A percentile compares a stretch with the other conserved stretches of the same genome.
These are phyloP conservation scores for Malacosoma neustria DNA, from an alignment of 2,888 invertebrate genomes.

Conservation along the genomic window DNA sequence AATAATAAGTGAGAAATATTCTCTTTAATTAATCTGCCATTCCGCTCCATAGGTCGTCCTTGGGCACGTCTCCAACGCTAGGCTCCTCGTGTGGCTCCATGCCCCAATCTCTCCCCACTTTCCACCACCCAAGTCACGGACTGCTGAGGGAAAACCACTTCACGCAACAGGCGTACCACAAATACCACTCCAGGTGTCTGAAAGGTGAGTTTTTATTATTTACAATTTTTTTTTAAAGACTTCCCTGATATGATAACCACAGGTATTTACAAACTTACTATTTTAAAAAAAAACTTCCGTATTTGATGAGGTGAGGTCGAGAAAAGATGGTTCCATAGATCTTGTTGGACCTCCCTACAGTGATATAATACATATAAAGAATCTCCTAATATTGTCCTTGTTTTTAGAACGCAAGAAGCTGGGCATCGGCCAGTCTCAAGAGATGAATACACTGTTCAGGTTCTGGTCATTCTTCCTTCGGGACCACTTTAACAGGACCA, in stretches of 20 bases:
- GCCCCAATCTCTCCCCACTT: conserved; percentile 89
- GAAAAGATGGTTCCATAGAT: no score
- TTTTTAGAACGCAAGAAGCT: conserved; percentile 89
- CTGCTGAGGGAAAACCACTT: conserved; percentile 97
- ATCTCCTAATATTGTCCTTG: background rate
- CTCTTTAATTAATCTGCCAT: background rate
- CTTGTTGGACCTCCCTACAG: no score
- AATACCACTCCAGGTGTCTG: conserved; percentile 94
- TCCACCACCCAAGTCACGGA: conserved; percentile 97
- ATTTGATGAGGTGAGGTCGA: no score
- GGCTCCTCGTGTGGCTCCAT: conserved; percentile 85
- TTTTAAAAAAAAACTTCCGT: no score
- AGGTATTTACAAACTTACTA: no score
- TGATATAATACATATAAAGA: no score
- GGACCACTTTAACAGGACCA: conserved; percentile 97
- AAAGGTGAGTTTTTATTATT: conserved; percentile 85
- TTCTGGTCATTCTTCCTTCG: conserved; percentile 99
- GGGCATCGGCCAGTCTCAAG: conserved; percentile 96
- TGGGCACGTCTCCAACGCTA: conserved; percentile 79
- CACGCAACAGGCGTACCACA: conserved; percentile 97
- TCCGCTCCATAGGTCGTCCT: conserved; percentile 75
- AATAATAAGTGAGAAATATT: no score
- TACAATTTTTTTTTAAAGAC: no score
- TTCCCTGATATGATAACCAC: no score
- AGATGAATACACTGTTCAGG: conserved; percentile 99